phyloP scores from a whole-genome alignment of 2,113 vertebrate species.

The Isichthys henryi region DNA sequence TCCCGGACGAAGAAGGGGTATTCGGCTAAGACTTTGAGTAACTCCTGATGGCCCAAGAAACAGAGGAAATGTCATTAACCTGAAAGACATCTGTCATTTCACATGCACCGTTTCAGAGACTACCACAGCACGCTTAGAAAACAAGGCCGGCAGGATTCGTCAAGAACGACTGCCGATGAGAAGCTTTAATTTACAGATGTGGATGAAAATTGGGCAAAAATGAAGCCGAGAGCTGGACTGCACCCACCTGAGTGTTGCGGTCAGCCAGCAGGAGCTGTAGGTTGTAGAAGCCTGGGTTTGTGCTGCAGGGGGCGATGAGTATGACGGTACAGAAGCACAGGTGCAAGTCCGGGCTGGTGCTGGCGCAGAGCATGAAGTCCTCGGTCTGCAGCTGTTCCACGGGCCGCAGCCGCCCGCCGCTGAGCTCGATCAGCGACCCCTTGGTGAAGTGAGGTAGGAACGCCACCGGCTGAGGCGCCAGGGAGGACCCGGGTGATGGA shows the following conservation, averaged over 20 bases:
- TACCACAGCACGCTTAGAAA: background rate
- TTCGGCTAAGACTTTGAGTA: slow-evolving; percentile 61
- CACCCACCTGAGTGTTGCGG: slow-evolving; percentile 53
- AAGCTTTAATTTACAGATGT: background rate
- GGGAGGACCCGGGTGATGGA: slow-evolving; percentile 2
- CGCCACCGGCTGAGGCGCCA: slow-evolving; percentile 29
- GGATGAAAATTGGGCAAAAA: background rate
- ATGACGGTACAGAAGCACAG: slow-evolving; percentile 61
- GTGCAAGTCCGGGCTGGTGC: slow-evolving; percentile 55
- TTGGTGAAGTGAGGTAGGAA: slow-evolving; percentile 57
- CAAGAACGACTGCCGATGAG: background rate
- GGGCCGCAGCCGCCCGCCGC: slow-evolving; percentile 51
- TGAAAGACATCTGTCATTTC: background rate
- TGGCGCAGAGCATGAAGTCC: slow-evolving; percentile 58
- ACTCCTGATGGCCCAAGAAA: slow-evolving; percentile 44
- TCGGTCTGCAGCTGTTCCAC: slow-evolving; percentile 63
- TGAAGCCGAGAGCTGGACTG: background rate
- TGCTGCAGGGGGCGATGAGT: slow-evolving; percentile 44
- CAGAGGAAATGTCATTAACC: background rate
- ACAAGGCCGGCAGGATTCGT: background rate
- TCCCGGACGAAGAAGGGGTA: slow-evolving; percentile 63
- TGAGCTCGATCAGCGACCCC: slow-evolving; percentile 63
- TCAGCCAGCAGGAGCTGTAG: slow-evolving; percentile 59
- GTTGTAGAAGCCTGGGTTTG: slow-evolving; percentile 43
- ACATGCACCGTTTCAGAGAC: background rate